Evolutionary conservation across 2,113 vertebrate genomes (phyloP), one percentile per base, ranked within the genome.

Genomic region (Columba janthina): DNA sequence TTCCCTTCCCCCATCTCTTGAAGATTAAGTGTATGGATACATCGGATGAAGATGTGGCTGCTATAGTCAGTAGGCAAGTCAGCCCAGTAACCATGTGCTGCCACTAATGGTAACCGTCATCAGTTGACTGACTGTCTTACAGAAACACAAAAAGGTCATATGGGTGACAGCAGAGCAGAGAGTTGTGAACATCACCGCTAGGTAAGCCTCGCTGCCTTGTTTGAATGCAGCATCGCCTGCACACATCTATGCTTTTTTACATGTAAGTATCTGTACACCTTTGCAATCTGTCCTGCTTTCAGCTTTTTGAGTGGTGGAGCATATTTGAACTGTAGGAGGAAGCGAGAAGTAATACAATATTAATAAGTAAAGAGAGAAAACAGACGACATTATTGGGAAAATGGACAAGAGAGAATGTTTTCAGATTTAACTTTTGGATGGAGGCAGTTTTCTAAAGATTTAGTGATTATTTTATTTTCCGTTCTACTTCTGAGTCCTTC

Each of bases 101-200:
- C 19, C 44, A 9, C 14, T 82, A 16, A 53, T 29, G 19, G 40
- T 4, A 14, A 12, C 2, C 6, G 24, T 28, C 12, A 6, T 36
- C 26, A 38, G 4, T 1, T 56, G 34, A 29, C 38, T 34, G 15
- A 21, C 10, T 66, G 2, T 36, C 19, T 72, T 42, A 65, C 6
- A 40, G 48, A 58, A 76, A 22, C 6, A 36, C 29, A 50, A 40
- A 75, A 6, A 48, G 6, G 13, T n/a, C 31, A 12, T 28, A 38
- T 2, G 8, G 11, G 6, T 62, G 22, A 38, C 8, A 16, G 18
- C 1, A 1, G 18, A 28, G 29, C 25, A 24, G 58, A 16, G 18
- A 72, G 7, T 2, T 36, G 11, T 15, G 20, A 53, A 9, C 16
- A 7, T 40, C 1, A 1, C 8, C 12, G 2, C 5, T 7, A n/a